Conservation (phyloP, 2,888 invertebrate genomes). For the Eristalinus aeneus region DNA sequence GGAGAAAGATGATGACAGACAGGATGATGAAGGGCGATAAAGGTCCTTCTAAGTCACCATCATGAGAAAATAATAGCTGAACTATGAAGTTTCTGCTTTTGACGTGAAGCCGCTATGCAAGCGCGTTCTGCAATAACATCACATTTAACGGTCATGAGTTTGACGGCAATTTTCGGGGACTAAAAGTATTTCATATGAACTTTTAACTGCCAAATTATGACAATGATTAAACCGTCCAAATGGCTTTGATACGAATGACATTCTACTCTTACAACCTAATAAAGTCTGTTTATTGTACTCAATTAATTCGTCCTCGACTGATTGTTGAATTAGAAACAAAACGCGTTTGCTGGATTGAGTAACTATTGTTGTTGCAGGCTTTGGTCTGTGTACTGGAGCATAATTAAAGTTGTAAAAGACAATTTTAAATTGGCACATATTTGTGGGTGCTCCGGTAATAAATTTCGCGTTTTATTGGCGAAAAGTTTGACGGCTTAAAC, state of each 20-base stretch:
- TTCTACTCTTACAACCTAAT: neutral
- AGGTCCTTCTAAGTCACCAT: constrained; percentile 8
- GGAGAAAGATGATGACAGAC: neutral
- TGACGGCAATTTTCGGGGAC: neutral
- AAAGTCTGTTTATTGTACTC: neutral
- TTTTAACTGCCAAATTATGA: neutral
- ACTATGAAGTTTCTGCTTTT: neutral
- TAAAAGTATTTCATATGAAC: neutral
- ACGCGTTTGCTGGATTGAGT: neutral
- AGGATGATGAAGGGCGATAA: constrained; percentile 29
- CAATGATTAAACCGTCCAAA: neutral
- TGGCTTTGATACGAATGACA: neutral
- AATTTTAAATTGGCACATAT: neutral
- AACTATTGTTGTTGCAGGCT: neutral
- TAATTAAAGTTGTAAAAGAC: neutral
- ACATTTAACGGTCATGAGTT: constrained; percentile 1
- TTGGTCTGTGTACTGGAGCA: neutral
- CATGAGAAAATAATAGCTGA: constrained; percentile 40
- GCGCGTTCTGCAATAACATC: constrained; percentile 9
- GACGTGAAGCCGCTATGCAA: neutral
- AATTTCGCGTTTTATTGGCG: no score
- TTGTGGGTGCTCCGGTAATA: neutral
- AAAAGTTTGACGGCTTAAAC: no score
- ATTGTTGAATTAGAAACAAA: neutral
- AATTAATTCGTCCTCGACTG: neutral